Evolutionary conservation across 64 coral and sea anemone species (phyloP).

Genomic region (Montipora sp.): DNA sequence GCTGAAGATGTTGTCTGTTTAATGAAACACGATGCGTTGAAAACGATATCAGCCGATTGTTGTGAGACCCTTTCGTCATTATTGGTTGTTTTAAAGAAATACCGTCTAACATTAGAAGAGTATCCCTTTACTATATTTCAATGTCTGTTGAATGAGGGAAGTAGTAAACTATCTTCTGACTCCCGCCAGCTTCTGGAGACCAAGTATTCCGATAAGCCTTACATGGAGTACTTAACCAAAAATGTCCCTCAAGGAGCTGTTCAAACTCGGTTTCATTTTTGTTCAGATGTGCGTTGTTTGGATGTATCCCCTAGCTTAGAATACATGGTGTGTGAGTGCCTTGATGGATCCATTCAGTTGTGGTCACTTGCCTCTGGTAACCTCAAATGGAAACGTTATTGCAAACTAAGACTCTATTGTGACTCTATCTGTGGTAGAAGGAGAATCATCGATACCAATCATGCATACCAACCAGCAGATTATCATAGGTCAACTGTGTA

Average conservation of each 20-base stretch:
- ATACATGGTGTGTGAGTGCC: slow-evolving; percentile 30
- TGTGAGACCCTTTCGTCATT: not conserved
- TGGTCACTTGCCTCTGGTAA: slow-evolving; percentile 23
- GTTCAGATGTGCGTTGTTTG: not conserved
- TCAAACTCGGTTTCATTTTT: not conserved
- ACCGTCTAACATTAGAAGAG: not conserved
- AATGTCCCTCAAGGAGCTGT: not conserved
- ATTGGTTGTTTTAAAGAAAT: not conserved
- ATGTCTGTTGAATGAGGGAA: slow-evolving; percentile 29
- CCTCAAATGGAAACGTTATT: not conserved
- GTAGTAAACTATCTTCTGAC: not conserved
- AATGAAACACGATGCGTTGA: not conserved
- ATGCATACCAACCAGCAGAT: no score
- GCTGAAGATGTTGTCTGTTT: not conserved
- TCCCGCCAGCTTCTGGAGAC: not conserved
- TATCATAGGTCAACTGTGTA: no score
- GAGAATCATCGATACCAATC: no score
- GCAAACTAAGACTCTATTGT: no score
- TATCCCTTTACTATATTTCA: not conserved
- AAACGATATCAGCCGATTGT: not conserved
- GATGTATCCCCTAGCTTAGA: slow-evolving; percentile 23
- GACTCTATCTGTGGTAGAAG: no score
- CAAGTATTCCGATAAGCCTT: not conserved
- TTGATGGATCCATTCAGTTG: not conserved
- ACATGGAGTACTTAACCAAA: slow-evolving; percentile 6